Evolutionary conservation across 2,888 invertebrate genomes (phyloP).

Genomic region (Blastobasis adustella): DNA sequence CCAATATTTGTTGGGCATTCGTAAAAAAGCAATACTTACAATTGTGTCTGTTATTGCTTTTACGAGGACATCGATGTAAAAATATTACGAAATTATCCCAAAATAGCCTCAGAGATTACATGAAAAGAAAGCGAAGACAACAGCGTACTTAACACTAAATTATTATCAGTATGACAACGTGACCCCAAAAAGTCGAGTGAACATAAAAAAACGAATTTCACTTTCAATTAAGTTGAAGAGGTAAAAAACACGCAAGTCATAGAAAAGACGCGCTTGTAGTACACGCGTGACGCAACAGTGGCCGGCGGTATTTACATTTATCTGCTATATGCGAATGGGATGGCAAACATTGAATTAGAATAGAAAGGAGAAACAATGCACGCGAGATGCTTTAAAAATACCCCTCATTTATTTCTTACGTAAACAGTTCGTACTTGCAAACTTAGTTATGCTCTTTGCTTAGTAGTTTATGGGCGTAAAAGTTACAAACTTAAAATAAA

Average conservation of each 20-base stretch:
- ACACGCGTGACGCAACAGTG: constrained; percentile 14
- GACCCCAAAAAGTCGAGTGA: constrained; percentile 3
- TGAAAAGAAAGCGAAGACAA: constrained; percentile 3
- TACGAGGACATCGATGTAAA: no score
- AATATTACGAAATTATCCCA: no score
- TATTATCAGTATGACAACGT: neutral
- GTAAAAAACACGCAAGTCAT: constrained; percentile 17
- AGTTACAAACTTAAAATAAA: no score
- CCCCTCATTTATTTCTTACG: no score
- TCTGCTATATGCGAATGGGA: constrained; percentile 16
- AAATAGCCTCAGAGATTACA: neutral
- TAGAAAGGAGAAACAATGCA: constrained; percentile 21
- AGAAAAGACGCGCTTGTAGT: constrained; percentile 9
- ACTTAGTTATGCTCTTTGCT: no score
- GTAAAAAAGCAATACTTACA: no score
- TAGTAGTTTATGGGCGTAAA: no score
- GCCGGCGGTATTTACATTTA: constrained; percentile 21
- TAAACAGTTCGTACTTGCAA: no score
- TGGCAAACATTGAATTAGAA: constrained; percentile 20
- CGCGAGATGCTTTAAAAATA: no score
- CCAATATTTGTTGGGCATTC: no score
- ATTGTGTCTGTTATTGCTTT: no score
- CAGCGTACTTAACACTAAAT: neutral
- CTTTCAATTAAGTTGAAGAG: constrained; percentile 26
- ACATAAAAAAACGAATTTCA: constrained; percentile 21